phyloP scores from a whole-genome alignment of 2,888 invertebrate genomes.

The Crocallis elinguaria region DNA sequence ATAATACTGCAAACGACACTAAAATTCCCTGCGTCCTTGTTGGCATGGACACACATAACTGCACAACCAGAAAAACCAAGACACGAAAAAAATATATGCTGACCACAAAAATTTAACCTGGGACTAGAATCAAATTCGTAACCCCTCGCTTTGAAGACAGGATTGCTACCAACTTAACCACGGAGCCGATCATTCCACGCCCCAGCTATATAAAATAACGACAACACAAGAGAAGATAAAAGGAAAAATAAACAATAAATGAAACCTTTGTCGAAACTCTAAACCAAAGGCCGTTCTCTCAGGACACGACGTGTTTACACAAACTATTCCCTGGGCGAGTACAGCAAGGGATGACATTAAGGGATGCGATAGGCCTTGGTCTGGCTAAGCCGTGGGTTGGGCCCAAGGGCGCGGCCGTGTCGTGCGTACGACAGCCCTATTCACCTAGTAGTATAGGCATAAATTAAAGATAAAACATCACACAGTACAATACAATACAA shows the following conservation, averaged over 20 bases:
- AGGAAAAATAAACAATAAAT: not conserved
- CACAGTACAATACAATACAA: too few relatives aligned
- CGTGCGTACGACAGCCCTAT: constrained; percentile 20
- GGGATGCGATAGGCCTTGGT: constrained; percentile 19
- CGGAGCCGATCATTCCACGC: too few relatives aligned
- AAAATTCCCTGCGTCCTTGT: too few relatives aligned
- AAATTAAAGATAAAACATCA: constrained; percentile 1
- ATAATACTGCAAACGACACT: too few relatives aligned
- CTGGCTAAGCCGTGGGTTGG: constrained; percentile 7
- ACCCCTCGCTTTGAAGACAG: too few relatives aligned
- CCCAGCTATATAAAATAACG: not conserved
- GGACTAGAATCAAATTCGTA: too few relatives aligned
- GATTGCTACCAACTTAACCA: too few relatives aligned
- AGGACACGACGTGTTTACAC: constrained; percentile 15
- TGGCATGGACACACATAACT: too few relatives aligned
- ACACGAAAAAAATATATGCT: too few relatives aligned
- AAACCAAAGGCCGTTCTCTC: constrained; percentile 12
- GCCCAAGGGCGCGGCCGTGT: constrained; percentile 14
- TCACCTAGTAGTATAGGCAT: not conserved
- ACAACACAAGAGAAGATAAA: not conserved
- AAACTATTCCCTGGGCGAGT: constrained; percentile 11
- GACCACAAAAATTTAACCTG: too few relatives aligned
- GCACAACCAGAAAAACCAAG: too few relatives aligned
- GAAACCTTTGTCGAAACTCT: constrained; percentile 6
- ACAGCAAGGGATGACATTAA: constrained; percentile 17